These are phyloP conservation scores for Athalia rosae DNA, from an alignment of 2,888 invertebrate genomes.

Conservation along the genomic window DNA sequence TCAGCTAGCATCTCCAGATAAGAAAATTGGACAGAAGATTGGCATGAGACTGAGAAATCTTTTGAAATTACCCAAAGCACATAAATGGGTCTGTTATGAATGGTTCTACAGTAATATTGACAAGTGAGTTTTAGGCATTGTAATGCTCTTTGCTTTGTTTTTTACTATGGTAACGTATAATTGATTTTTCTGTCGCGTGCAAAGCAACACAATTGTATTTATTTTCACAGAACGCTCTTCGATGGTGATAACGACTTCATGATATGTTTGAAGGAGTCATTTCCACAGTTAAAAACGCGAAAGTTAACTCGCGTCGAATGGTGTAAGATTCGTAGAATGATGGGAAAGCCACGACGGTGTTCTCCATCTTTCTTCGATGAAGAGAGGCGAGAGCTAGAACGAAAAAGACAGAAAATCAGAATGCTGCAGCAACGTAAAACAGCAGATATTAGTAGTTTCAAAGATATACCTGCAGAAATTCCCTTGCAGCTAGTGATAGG, in stretches of 20 bases:
- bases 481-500: conserved; percentile 96
- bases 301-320: conserved; percentile 93
- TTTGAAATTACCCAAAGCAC: conserved; percentile 97
- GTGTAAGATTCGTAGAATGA: conserved; percentile 95
- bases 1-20: conserved; percentile 80
- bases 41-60: conserved; percentile 93
- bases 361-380: conserved; percentile 97
- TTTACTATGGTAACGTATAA: neutral
- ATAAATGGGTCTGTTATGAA: conserved; percentile 99
- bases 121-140: conserved; percentile 73
- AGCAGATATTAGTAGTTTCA: conserved; percentile 82
- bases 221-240: conserved; percentile 84
- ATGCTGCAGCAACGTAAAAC: conserved; percentile 94
- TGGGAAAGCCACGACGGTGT: conserved; percentile 97
- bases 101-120: conserved; percentile 99
- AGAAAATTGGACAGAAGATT: conserved; percentile 91
- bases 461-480: conserved; percentile 95
- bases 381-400: conserved; percentile 92
- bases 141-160: conserved; percentile 8
- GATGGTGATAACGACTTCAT: conserved; percentile 97
- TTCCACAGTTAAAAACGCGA: conserved; percentile 91
- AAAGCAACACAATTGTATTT: neutral
- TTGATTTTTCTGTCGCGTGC: neutral
- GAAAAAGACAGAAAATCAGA: conserved; percentile 93
- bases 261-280: conserved; percentile 93